Conservation (phyloP, 2,888 invertebrate species). For the Allygus modestus region DNA sequence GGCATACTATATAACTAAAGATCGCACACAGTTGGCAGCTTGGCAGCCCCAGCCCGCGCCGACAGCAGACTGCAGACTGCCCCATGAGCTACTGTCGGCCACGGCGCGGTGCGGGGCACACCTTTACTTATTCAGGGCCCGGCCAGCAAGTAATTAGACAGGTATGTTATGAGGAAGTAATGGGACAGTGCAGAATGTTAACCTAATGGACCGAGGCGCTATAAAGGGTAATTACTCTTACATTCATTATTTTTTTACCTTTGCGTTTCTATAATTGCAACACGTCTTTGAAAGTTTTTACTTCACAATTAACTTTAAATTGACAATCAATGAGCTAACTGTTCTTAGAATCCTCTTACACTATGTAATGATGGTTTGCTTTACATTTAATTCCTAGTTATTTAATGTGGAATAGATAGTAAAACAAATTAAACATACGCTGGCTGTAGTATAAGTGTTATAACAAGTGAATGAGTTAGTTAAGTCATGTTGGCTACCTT, state of each 20-base stretch:
- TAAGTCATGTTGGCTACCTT: no score
- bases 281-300: background rate
- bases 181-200: slow-evolving; percentile 10
- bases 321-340: background rate
- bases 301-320: background rate
- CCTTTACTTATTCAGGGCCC: background rate
- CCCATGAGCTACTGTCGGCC: background rate
- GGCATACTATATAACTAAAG: no score
- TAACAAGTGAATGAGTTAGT: no score
- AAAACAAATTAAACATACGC: no score
- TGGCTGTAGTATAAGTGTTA: no score
- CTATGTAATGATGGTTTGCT: background rate
- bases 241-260: slow-evolving; percentile 29
- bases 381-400: background rate
- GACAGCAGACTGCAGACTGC: no score
- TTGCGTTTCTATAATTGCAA: slow-evolving; percentile 24
- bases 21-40: no score
- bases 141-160: slow-evolving; percentile 17
- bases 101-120: background rate
- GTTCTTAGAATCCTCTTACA: background rate
- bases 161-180: slow-evolving; percentile 36
- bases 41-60: no score
- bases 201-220: slow-evolving; percentile 35
- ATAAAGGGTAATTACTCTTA: slow-evolving; percentile 7
- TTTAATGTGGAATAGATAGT: background rate